Percentiles rank a stretch among this genome's conserved stretches.
Evolutionary conservation across 2,888 invertebrate species (phyloP).

Genomic region (Sinhomidia bicolor): DNA sequence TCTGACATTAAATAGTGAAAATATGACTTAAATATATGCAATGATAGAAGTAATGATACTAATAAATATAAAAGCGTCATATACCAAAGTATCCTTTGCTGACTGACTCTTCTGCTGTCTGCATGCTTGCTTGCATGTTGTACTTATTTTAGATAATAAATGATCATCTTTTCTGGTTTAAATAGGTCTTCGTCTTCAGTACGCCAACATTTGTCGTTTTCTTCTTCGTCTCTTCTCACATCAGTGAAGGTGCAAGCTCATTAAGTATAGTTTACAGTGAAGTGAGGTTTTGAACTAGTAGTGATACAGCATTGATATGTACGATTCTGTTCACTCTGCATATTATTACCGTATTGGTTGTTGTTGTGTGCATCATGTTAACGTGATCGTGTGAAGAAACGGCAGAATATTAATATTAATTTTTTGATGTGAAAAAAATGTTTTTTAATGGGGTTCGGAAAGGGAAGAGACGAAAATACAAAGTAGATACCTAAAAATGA

Average conservation of each 20-base stretch:
- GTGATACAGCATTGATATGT: neutral
- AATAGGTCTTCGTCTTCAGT: constrained; percentile 26
- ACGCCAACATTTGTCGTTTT: neutral
- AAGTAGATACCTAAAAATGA: constrained; percentile 4
- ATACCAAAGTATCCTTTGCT: neutral
- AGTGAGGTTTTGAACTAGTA: neutral
- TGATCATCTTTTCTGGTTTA: constrained; percentile 30
- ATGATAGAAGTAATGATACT: neutral
- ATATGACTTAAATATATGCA: neutral
- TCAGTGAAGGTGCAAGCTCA: constrained; percentile 11
- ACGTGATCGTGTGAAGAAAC: neutral
- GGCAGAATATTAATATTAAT: constrained; percentile 25
- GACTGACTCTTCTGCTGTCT: neutral
- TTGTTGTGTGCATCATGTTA: neutral
- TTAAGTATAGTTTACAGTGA: neutral
- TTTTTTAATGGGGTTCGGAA: neutral
- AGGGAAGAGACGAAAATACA: constrained; percentile 31
- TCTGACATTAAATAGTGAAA: constrained; percentile 7
- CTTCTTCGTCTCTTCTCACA: neutral
- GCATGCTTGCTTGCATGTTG: neutral
- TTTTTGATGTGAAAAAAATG: constrained; percentile 4
- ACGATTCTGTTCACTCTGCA: neutral
- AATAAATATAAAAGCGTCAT: neutral
- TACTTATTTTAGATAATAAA: neutral
- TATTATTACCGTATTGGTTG: neutral